Conservation (phyloP, 1,140 invertebrate genomes). For the Chionoecetes opilio region DNA sequence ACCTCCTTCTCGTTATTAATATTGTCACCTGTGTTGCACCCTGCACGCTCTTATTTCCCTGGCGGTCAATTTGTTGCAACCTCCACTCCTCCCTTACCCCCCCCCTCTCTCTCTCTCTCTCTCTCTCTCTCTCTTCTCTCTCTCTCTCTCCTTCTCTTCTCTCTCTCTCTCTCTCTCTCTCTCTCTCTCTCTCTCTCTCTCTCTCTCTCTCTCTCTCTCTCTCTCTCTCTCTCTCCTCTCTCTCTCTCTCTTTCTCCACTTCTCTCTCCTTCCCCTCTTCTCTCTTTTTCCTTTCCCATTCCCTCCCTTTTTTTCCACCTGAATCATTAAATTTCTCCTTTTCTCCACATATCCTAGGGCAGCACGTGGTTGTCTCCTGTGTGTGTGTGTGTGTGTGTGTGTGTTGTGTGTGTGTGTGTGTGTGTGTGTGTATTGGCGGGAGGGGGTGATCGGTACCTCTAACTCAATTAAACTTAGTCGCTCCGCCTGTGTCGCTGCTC, state of each 20-base stretch:
- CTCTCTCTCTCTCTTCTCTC: not conserved
- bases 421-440: too few relatives aligned
- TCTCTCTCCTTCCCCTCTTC: not conserved
- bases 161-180: not conserved
- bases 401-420: slow-evolving; percentile 31
- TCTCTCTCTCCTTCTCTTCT: not conserved
- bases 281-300: not conserved
- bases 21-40: slow-evolving; percentile 53
- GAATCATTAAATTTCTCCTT: not conserved
- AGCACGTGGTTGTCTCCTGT: not conserved
- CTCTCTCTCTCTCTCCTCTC: not conserved
- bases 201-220: slow-evolving; percentile 22
- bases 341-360: not conserved
- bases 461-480: slow-evolving; percentile 71
- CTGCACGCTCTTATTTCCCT: slow-evolving; percentile 55
- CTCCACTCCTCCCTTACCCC: not conserved
- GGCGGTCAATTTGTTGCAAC: slow-evolving; percentile 54
- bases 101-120: not conserved
- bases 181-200: not conserved
- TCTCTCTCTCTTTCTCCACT: not conserved
- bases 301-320: not conserved
- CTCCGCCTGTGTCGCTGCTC: slow-evolving; percentile 46
- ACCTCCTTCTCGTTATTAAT: slow-evolving; percentile 48
- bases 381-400: slow-evolving; percentile 34
- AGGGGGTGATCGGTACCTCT: not conserved